Evolutionary conservation across 2,888 invertebrate species (phyloP), one percentile per base, ranked within the genome.

Genomic region (Sericinus montela): DNA sequence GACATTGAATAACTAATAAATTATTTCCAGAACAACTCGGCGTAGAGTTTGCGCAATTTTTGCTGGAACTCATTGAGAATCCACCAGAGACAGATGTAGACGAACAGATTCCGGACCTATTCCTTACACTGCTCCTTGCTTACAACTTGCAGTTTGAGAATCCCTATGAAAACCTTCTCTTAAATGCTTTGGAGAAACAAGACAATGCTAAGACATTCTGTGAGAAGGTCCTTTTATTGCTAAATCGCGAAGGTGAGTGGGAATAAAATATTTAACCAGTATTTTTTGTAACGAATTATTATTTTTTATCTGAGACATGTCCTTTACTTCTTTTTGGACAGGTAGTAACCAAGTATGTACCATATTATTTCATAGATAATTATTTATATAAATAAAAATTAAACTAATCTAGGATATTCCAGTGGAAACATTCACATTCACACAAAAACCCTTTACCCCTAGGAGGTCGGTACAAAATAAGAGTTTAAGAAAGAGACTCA

Each of bases 131-230:
- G 36, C 89, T 98, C 36, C 89, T 98, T 29, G 94, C 97, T 0
- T 97, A 95, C 75, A 98, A 98, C 84, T 90, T 98, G 34, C 98
- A 98, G 80, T 97, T 97, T 71, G 84, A 90, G 25, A 89, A 88
- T 48, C 81, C 88, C 8, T 79, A 86, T 6, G 94, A 94, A 45
- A 96, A 95, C 71, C 86, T 94, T 3, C 90, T 95, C 9, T 78
- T 96, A 11, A 91, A 92, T 57, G 93, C 94, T 0, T 80, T 96
- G 61, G 92, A 93, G 60, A 91, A 91, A 45, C 80, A 92, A 53
- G 90, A 92, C 35, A 91, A 92, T 40, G 96, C 97, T 0, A 97
- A 97, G 81, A 93, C 92, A 0, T 96, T 98, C 67, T 97, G 97
- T 3, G 97, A 98, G 75, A 98, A 97, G 80, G 91, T 97, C 42